Conservation (phyloP, 2,888 invertebrate species). For the Amblyjoppa fuscipennis region DNA sequence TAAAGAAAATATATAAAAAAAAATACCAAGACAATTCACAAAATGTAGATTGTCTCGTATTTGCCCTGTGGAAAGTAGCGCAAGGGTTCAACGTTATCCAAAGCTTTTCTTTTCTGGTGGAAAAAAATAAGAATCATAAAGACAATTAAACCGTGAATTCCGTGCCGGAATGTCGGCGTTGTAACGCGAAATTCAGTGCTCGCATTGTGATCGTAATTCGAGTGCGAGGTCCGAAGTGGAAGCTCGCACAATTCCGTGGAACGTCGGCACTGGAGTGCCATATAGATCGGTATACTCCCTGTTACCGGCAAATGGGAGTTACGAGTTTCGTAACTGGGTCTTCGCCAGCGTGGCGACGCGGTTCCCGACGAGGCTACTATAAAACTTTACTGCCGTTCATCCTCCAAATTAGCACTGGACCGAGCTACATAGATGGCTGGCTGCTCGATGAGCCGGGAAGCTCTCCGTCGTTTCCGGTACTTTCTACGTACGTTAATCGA, state of each 20-base stretch:
- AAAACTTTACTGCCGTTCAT: constrained; percentile 64
- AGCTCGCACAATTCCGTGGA: constrained; percentile 18
- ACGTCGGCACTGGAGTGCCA: neutral
- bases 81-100: constrained; percentile 7
- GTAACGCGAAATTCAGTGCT: constrained; percentile 23
- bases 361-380: constrained; percentile 26
- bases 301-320: constrained; percentile 54
- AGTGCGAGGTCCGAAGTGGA: constrained; percentile 32
- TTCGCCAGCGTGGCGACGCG: constrained; percentile 34
- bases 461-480: constrained; percentile 21
- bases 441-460: constrained; percentile 10
- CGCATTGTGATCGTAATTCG: constrained; percentile 37
- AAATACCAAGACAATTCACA: neutral
- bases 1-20: neutral
- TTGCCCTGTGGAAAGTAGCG: neutral
- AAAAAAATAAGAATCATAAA: neutral
- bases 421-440: neutral
- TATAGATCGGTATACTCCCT: constrained; percentile 1
- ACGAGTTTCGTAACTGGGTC: constrained; percentile 65
- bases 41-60: neutral
- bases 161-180: constrained; percentile 25
- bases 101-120: neutral
- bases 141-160: constrained; percentile 17
- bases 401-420: constrained; percentile 53
- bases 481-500: constrained; percentile 41